phyloP scores from a whole-genome alignment of 2,888 invertebrate genomes.

The Diadegma fenestrale region DNA sequence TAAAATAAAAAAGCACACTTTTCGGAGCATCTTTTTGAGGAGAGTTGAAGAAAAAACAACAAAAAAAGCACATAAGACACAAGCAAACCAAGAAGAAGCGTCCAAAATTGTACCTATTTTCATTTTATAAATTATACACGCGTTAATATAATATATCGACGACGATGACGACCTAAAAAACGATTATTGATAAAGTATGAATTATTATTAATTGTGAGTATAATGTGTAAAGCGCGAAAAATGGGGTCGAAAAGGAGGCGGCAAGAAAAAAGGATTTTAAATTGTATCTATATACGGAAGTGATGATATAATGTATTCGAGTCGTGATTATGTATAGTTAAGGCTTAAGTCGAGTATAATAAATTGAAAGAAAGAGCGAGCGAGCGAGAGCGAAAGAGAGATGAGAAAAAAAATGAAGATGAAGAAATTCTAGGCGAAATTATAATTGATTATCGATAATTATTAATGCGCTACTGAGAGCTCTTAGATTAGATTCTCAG shows the following conservation, averaged over 20 bases:
- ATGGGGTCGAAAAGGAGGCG: slow-evolving; percentile 56
- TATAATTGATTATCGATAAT: slow-evolving; percentile 81
- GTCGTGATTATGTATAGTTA: slow-evolving; percentile 82
- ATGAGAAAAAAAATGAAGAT: slow-evolving; percentile 70
- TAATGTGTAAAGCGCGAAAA: slow-evolving; percentile 66
- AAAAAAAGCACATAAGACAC: slow-evolving; percentile 57
- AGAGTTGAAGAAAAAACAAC: too few species aligned
- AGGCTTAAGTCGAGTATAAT: slow-evolving; percentile 72
- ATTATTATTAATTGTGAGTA: slow-evolving; percentile 71
- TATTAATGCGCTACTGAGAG: slow-evolving; percentile 75
- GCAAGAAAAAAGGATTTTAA: slow-evolving; percentile 71
- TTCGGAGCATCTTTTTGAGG: slow-evolving; percentile 84
- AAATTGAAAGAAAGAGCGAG: slow-evolving; percentile 61
- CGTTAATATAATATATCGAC: slow-evolving; percentile 72
- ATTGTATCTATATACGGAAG: slow-evolving; percentile 84
- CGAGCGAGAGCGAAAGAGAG: slow-evolving; percentile 52
- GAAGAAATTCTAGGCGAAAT: slow-evolving; percentile 74
- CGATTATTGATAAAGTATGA: slow-evolving; percentile 76
- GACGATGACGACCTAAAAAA: slow-evolving; percentile 80
- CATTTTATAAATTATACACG: slow-evolving; percentile 84
- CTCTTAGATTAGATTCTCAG: slow-evolving; percentile 75
- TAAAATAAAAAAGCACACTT: slow-evolving; percentile 76
- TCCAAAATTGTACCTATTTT: slow-evolving; percentile 85
- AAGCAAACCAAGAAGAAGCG: slow-evolving; percentile 74
- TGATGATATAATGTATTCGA: slow-evolving; percentile 82